Base-by-base conservation (phyloP, 2,888 invertebrate species). In the Xestia rhomboidea region DNA sequence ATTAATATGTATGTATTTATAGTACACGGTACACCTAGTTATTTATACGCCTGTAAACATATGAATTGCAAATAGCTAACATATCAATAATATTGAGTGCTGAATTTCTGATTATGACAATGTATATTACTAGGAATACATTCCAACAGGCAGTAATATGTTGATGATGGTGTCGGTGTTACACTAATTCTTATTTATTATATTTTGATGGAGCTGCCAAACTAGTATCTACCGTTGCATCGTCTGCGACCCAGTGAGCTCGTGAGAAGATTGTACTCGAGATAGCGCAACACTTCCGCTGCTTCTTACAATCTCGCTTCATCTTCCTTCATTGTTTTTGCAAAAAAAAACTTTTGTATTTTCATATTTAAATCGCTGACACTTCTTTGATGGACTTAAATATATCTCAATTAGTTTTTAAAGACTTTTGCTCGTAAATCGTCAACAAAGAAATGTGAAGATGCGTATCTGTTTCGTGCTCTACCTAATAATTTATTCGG, bases 241-340 rank as follows among this genome's bases (percentile, higher is more conserved):
- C 88, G 93, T 93, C 93, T 93, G 93, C 93, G 93, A 93, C 92
- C 93, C 89, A 93, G 91, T 93, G 93, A 91, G 91, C 89, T 91
- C 91, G 92, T 92, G 92, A 92, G 91, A 91, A 92, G 91, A 93
- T 93, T 90, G 90, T 91, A 90, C 90, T 90, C 89, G 88, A 87
- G 91, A 92, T 78, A 81, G 44, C 24, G 27, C 68, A 38, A 54
- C 41, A 79, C 84, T 79, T 83, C 82, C 74, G 83, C 66, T 66
- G 49, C 62, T 70, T 83, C 57, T 75, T 30, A 69, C 21, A 51
- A 64, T 68, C 62, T 73, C 27, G 27, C 18, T 68, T 49, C 38
- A 69, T 67, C 13, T 44, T 46, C 46, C 57, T 54, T 34, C 13
- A 41, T 64, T n/a, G 1, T 6, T 27, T 51, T 41, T 44, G 41